Base-by-base conservation (phyloP, 2,797 vertebrate genomes). In the Tragopan temminckii region DNA sequence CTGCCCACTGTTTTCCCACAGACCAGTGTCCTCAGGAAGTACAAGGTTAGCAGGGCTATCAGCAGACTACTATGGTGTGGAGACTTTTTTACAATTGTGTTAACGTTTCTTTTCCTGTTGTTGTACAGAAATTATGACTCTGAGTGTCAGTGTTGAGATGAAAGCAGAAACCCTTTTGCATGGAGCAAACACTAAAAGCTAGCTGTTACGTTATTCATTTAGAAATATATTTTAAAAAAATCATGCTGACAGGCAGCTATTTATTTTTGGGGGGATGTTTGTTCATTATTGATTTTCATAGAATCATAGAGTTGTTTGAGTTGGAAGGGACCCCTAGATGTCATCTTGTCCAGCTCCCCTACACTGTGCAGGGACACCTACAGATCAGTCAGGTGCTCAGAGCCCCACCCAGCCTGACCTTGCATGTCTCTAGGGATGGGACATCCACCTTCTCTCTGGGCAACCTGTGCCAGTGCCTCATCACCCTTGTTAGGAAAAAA, bases 41-140 rank as follows among this genome's bases (percentile, higher is more conserved):
- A n/a, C 8, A 53, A 79, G 52, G 85, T 93, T 84, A 90, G 68
- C 81, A 23, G n/a, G 67, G 36, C 80, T 94, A 72, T 89, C 84
- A 45, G 84, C 68, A 77, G 68, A 36, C 25, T 71, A 2, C 82
- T 80, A 68, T 31, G 19, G 35, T 33, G 36, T 8, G 21, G 62
- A 82, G 85, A 62, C 67, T 42, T 48, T 91, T 88, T 89, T 55
- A 70, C 2, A 14, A 66, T 8, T 70, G 43, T 25, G 18, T 89
- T 81, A 70, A 58, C 1, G 2, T 57, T 21, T 38, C 50, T 76
- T 83, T 96, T 94, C 87, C 64, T 91, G 48, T 83, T 91, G 71
- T 71, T 74, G n/a, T 62, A 43, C 38, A 48, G 58, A 77, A 84
- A 21, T 85, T 84, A 55, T 75, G 71, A 66, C 53, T 94, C 40